Evolutionary conservation across 1,140 invertebrate genomes (phyloP).

Genomic region (Andrena cerasifolii): DNA sequence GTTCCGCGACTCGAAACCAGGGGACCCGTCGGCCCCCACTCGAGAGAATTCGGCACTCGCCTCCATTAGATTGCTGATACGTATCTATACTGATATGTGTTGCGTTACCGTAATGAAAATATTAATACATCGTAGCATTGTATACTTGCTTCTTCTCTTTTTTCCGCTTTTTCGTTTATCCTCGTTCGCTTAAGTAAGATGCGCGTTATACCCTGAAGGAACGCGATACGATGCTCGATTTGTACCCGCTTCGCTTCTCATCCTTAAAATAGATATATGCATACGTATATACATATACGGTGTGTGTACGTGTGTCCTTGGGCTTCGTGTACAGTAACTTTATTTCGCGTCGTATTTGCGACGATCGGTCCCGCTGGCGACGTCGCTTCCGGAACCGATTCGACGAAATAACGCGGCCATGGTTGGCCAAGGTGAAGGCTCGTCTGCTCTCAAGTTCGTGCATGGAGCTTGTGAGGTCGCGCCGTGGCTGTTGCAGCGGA

Average conservation of each 20-base stretch:
- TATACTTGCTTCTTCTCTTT: constrained; percentile 38
- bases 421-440: too few species aligned
- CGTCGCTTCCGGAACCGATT: too few species aligned
- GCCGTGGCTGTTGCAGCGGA: too few species aligned
- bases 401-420: too few species aligned
- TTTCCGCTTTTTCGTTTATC: constrained; percentile 11
- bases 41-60: constrained; percentile 47
- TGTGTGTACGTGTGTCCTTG: neutral
- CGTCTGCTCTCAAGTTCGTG: too few species aligned
- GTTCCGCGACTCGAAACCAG: too few species aligned
- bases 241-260: constrained; percentile 54
- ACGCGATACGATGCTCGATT: constrained; percentile 58
- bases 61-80: constrained; percentile 63
- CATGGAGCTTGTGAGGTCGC: too few species aligned
- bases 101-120: constrained; percentile 64
- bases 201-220: constrained; percentile 61
- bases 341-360: too few species aligned
- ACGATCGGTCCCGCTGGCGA: too few species aligned
- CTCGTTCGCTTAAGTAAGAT: constrained; percentile 45
- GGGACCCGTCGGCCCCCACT: constrained; percentile 5
- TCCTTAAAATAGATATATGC: constrained; percentile 37
- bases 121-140: constrained; percentile 55
- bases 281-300: constrained; percentile 19
- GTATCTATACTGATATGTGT: constrained; percentile 68
- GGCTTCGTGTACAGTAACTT: too few species aligned